Percentiles rank a stretch among this genome's conserved stretches.
Conservation (phyloP, 2,797 vertebrate genomes). For the Ambastaia sidthimunki region DNA sequence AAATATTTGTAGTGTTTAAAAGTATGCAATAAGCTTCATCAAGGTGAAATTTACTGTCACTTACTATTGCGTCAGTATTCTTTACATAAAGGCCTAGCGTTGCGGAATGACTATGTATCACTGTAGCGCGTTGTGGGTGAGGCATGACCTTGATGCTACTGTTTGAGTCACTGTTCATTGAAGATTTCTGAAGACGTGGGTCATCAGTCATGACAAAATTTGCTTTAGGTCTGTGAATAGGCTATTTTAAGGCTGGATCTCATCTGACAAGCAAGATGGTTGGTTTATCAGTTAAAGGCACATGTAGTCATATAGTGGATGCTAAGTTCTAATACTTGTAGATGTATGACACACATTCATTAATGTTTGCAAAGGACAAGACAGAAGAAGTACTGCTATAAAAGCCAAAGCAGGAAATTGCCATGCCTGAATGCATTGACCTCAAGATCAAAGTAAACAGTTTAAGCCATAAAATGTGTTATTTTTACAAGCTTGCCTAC, state of each 20-base stretch:
- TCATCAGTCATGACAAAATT: slow-evolving; percentile 9
- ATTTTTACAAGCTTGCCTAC: background rate
- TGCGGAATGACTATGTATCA: background rate
- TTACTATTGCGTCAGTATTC: background rate
- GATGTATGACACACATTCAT: background rate
- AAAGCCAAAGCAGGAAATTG: background rate
- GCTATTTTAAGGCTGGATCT: background rate
- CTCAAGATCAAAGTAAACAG: background rate
- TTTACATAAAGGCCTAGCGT: background rate
- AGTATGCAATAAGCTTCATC: background rate
- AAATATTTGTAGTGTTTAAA: background rate
- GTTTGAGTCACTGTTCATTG: slow-evolving; percentile 33
- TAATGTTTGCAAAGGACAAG: background rate
- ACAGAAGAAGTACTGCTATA: background rate
- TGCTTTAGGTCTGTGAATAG: slow-evolving; percentile 21
- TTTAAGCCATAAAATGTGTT: background rate
- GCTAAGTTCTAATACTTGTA: background rate
- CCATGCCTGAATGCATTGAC: background rate
- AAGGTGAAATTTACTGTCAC: slow-evolving; percentile 16
- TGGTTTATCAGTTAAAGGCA: background rate
- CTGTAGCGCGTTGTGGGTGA: background rate
- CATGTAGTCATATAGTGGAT: background rate
- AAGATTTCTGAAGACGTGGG: slow-evolving; percentile 27
- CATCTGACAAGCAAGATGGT: slow-evolving; percentile 17
- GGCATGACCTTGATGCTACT: slow-evolving; percentile 25